Conservation (phyloP, 1,140 invertebrate genomes). For the Dreissena polymorpha region DNA sequence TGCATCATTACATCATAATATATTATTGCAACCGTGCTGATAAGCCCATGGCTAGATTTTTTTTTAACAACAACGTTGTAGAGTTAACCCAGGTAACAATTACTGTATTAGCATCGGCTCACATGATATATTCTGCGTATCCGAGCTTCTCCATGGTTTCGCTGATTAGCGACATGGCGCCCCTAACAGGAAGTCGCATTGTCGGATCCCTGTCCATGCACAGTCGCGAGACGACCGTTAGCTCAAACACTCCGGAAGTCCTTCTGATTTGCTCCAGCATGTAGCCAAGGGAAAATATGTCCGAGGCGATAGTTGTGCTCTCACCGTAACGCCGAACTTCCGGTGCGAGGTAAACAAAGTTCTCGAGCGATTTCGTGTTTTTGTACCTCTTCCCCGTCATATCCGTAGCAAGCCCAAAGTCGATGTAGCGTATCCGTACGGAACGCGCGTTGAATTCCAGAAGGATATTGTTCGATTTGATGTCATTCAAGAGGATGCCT, state of each 20-base stretch:
- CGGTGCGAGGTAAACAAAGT: conserved; percentile 54
- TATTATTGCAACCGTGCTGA: too few species aligned
- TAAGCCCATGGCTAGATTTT: too few species aligned
- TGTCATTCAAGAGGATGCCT: conserved; percentile 52
- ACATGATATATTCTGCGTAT: too few species aligned
- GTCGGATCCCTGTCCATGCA: conserved; percentile 45
- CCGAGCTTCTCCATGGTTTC: conserved; percentile 13
- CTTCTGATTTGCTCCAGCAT: conserved; percentile 38
- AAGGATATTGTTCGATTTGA: conserved; percentile 51
- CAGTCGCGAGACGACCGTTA: conserved; percentile 13
- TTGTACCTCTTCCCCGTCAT: conserved; percentile 49
- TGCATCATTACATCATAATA: too few species aligned
- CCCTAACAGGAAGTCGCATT: conserved; percentile 22
- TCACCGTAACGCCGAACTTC: conserved; percentile 42
- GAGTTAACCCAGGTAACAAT: too few species aligned
- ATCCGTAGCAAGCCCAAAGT: conserved; percentile 50
- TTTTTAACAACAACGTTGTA: too few species aligned
- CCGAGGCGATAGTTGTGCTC: conserved; percentile 34
- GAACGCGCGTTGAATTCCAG: background rate
- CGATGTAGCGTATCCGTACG: conserved; percentile 41
- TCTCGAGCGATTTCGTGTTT: conserved; percentile 41
- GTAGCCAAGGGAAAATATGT: conserved; percentile 51
- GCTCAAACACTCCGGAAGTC: conserved; percentile 11
- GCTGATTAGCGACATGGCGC: conserved; percentile 5
- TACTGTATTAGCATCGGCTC: too few species aligned